Evolutionary conservation across 2,113 vertebrate species (phyloP).

Genomic region (Loxodonta africana): DNA sequence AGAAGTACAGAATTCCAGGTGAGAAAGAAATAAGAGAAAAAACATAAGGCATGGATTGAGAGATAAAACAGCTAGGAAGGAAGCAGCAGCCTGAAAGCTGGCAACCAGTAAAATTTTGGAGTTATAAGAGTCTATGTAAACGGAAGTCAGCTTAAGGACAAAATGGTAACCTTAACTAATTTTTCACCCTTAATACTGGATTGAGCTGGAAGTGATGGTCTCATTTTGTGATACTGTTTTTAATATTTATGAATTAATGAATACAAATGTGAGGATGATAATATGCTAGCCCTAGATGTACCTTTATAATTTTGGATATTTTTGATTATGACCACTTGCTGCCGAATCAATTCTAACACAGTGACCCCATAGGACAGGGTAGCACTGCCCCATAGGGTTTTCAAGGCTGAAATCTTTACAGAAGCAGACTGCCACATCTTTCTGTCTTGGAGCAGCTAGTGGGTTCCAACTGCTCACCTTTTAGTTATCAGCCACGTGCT

Average conservation of each 20-base stretch:
- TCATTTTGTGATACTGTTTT: not conserved
- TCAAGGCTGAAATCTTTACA: not conserved
- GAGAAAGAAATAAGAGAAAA: not conserved
- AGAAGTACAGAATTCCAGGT: not conserved
- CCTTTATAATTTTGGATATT: not conserved
- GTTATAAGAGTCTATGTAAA: not conserved
- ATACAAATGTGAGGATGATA: not conserved
- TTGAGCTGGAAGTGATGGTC: not conserved
- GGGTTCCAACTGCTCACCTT: not conserved
- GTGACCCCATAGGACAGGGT: too few relatives aligned
- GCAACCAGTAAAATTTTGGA: not conserved
- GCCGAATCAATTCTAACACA: too few relatives aligned
- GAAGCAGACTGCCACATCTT: not conserved
- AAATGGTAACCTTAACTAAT: not conserved
- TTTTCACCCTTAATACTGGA: not conserved
- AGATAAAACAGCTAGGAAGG: not conserved
- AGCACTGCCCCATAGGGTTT: not conserved
- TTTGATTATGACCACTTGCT: not conserved
- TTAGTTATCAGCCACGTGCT: not conserved
- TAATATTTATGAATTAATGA: not conserved
- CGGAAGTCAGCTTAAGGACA: not conserved
- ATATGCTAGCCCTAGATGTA: not conserved
- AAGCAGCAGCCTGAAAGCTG: not conserved
- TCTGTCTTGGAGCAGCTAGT: not conserved
- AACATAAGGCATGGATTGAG: not conserved